A percentile compares a stretch with the other conserved stretches of the same genome.
Conservation (phyloP, 2,797 vertebrate species). For the Gorsachius magnificus region DNA sequence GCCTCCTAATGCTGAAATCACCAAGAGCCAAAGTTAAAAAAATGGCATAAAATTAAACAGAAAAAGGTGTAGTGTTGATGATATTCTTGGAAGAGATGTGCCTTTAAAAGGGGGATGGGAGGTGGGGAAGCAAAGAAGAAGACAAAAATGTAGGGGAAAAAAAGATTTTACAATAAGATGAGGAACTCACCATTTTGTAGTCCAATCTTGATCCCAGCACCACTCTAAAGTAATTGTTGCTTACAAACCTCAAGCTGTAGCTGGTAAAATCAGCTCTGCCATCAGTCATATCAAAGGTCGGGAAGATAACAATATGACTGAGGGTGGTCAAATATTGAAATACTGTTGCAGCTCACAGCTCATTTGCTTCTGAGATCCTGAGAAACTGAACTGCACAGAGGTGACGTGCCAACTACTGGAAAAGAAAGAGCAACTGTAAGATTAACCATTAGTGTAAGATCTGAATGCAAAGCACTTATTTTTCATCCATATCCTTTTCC, state of each 20-base stretch:
- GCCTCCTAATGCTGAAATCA: not conserved
- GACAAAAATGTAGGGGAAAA: not conserved
- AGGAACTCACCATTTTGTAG: not conserved
- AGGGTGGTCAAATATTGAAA: not conserved
- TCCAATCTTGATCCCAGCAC: not conserved
- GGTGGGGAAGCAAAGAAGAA: not conserved
- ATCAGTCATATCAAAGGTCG: not conserved
- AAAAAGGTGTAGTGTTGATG: not conserved
- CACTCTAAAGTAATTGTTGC: not conserved
- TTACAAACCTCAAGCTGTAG: not conserved
- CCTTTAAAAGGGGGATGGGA: not conserved
- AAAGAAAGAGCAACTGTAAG: conserved; percentile 1
- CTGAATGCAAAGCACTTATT: not conserved
- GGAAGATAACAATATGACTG: not conserved
- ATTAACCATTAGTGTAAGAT: not conserved
- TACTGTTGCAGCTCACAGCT: not conserved
- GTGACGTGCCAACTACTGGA: not conserved
- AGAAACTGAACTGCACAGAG: not conserved
- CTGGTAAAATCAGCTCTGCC: not conserved
- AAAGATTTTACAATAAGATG: not conserved
- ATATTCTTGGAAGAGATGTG: not conserved
- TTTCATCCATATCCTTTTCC: conserved; percentile 10
- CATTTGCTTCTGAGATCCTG: not conserved
- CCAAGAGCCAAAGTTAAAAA: not conserved
- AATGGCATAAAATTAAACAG: not conserved